Evolutionary conservation across 2,888 invertebrate genomes (phyloP).

Genomic region (Cryptus viduatorius): DNA sequence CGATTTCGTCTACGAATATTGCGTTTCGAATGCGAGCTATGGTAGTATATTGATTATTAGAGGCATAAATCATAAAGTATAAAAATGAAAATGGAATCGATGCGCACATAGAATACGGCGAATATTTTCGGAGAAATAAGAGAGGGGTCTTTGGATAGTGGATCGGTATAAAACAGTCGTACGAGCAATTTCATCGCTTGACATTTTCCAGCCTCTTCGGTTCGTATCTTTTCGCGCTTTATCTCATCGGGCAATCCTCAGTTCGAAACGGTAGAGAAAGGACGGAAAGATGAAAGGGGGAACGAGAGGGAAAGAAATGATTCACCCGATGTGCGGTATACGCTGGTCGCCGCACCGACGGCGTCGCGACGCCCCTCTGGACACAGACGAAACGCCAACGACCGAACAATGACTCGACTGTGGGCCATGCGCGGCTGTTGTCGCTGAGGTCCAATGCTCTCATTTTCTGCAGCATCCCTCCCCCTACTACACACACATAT

Average conservation of each 20-base stretch:
- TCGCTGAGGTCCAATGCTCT: conserved; percentile 54
- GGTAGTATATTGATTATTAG: too few relatives aligned
- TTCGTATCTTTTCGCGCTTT: conserved; percentile 39
- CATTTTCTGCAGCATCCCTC: conserved; percentile 50
- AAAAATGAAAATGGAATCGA: neutral
- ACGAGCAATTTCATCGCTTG: conserved; percentile 22
- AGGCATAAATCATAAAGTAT: too few relatives aligned
- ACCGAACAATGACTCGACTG: conserved; percentile 70
- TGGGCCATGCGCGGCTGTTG: conserved; percentile 53
- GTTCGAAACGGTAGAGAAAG: neutral
- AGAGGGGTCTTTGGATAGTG: neutral
- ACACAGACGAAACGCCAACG: conserved; percentile 67
- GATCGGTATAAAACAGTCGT: neutral
- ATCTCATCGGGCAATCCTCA: conserved; percentile 52
- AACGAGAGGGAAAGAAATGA: conserved; percentile 57
- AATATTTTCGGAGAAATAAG: neutral
- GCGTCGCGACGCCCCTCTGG: conserved; percentile 54
- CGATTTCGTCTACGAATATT: too few relatives aligned
- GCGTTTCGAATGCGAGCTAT: too few relatives aligned
- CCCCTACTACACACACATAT: neutral
- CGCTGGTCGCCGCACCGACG: neutral
- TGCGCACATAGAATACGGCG: neutral
- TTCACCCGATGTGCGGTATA: conserved; percentile 49
- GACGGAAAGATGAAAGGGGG: conserved; percentile 28
- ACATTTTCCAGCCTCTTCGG: conserved; percentile 39